A percentile compares a stretch with the other conserved stretches of the same genome.
These are phyloP conservation scores for Galeruca laticollis DNA, from an alignment of 2,888 invertebrate species.

Conservation along the genomic window DNA sequence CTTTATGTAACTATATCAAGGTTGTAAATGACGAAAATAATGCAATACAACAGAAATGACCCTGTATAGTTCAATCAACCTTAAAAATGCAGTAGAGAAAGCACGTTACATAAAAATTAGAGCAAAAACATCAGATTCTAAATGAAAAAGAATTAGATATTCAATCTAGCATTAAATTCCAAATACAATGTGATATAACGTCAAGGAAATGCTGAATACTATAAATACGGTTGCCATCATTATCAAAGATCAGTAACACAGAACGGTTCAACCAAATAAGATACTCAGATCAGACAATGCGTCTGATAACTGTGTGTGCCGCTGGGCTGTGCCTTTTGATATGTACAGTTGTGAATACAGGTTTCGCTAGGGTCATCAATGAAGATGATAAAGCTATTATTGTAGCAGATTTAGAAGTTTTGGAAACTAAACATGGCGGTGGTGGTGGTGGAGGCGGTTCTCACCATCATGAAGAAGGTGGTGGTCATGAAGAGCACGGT, in stretches of 20 bases:
- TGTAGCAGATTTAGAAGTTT: slow-evolving; percentile 46
- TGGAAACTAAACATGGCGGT: slow-evolving; percentile 40
- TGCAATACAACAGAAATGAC: neutral
- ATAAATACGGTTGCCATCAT: slow-evolving; percentile 5
- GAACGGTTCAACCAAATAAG: neutral
- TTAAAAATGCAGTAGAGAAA: slow-evolving; percentile 21
- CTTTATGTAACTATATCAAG: too few species aligned
- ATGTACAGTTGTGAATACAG: slow-evolving; percentile 34
- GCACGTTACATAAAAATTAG: slow-evolving; percentile 28
- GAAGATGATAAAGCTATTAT: slow-evolving; percentile 56
- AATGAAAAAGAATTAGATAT: slow-evolving; percentile 15
- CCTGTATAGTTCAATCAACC: slow-evolving; percentile 22
- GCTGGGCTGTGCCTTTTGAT: slow-evolving; percentile 6
- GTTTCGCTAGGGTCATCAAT: slow-evolving; percentile 58
- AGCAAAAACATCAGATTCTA: slow-evolving; percentile 29
- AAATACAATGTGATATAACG: slow-evolving; percentile 14
- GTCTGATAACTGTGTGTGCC: slow-evolving; percentile 6
- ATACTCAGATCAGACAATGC: slow-evolving; percentile 14
- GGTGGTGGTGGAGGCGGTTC: neutral
- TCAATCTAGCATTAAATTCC: slow-evolving; percentile 26
- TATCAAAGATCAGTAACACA: neutral
- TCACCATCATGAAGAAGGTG: slow-evolving; percentile 73
- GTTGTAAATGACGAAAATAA: neutral
- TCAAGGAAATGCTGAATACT: neutral
- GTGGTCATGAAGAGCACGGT: slow-evolving; percentile 77